Percentiles rank a stretch among this genome's conserved stretches.
Conservation (phyloP, 2,113 vertebrate species). For the Rhagologus leucostigma region DNA sequence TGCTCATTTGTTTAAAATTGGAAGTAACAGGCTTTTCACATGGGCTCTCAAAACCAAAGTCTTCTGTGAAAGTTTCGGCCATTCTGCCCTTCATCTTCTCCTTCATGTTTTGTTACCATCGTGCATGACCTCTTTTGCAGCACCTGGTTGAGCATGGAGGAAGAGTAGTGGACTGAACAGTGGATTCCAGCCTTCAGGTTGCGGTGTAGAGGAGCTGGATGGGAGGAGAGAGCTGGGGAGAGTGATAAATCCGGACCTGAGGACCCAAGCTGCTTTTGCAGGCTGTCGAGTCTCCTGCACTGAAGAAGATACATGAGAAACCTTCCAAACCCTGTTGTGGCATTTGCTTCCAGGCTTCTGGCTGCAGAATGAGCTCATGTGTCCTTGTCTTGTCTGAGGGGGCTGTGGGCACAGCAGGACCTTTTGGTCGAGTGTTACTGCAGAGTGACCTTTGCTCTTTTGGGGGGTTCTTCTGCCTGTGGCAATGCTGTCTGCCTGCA, state of each 20-base stretch:
- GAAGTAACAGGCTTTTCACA: background rate
- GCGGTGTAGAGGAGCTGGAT: background rate
- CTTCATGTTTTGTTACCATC: background rate
- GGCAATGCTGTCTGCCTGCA: background rate
- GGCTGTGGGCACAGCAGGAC: background rate
- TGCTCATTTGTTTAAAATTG: background rate
- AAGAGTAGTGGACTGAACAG: background rate
- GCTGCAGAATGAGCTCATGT: background rate
- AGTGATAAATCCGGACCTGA: background rate
- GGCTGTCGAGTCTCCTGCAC: background rate
- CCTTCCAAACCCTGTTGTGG: background rate
- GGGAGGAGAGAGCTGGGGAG: background rate
- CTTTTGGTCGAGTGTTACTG: background rate
- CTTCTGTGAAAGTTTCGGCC: background rate
- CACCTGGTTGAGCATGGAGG: background rate
- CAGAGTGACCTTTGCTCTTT: background rate
- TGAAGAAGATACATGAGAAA: background rate
- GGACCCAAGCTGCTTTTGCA: background rate
- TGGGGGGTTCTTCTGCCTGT: background rate
- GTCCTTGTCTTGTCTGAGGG: background rate
- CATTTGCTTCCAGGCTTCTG: background rate
- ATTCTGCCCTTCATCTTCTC: background rate
- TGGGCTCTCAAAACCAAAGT: background rate
- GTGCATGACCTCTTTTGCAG: background rate
- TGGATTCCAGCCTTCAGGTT: background rate